Evolutionary conservation across 2,888 invertebrate species (phyloP), one percentile per base, ranked within the genome.

Genomic region (Sphecodes monilicornis): DNA sequence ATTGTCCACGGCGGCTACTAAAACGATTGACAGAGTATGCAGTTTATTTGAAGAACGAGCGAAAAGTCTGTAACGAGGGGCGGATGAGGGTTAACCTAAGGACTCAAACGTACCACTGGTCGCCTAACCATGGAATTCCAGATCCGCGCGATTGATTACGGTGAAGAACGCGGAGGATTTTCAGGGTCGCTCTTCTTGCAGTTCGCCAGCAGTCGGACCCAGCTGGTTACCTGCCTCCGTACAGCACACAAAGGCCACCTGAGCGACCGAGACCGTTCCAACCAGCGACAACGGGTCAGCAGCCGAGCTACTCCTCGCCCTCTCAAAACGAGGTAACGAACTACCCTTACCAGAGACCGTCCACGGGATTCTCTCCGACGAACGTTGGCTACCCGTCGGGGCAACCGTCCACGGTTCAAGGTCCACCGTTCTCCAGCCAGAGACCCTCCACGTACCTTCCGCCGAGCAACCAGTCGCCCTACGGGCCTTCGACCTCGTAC

Each of bases 201-300:
- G 97, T 96, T 94, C 96, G 97, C 32, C 97, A 97, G 92, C 93
- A 93, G 66, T 91, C 93, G 36, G 94, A 94, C 16, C 87, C 86
- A 39, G 93, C 92, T 43, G 92, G 90, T 0, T 96, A 97, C 93
- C 94, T 96, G 39, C 96, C 96, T 16, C 96, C 96, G 85, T 96
- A 96, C 82, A 95, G 95, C 84, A 96, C 96, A 82, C 94, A 94
- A 60, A 90, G 94, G 68, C 94, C 94, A 26, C 96, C 97, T 1
- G 97, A 97, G 91, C 96, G 96, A 92, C 97, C 97, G n/a, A 95
- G 97, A 88, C 97, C 97, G 0, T 97, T 97, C 93, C 96, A 97
- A 93, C 95, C 96, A 6, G 93, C 94, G 0, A 89, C 94, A 22
- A 93, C 93, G 0, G 50, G n/a, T 32, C 87, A 92, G 90, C 88